These are phyloP conservation scores for Rafetus swinhoei DNA, from an alignment of 2,113 vertebrate species.

Conservation along the genomic window DNA sequence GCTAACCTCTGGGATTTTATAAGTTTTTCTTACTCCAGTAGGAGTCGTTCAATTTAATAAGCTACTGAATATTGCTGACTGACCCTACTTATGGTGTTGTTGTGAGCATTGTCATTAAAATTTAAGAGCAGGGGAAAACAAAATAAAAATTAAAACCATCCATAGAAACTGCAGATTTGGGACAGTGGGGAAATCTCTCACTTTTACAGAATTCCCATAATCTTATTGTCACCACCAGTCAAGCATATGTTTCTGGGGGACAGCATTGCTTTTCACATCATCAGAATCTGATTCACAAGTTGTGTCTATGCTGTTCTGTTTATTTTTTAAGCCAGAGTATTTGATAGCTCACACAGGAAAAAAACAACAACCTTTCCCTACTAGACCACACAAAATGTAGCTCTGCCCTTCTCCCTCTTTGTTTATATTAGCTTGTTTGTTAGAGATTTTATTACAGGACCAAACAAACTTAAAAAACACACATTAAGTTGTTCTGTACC, in stretches of 20 bases:
- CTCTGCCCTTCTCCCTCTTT: neutral
- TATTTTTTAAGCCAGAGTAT: neutral
- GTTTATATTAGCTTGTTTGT: neutral
- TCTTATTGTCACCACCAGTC: neutral
- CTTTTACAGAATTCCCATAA: neutral
- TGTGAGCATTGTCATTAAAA: neutral
- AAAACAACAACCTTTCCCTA: neutral
- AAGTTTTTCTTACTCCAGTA: neutral
- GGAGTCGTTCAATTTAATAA: conserved; percentile 4
- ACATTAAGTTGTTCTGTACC: neutral
- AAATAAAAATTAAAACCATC: neutral
- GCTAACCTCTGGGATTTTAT: neutral
- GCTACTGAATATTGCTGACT: neutral
- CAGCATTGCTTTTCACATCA: neutral
- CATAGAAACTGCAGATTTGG: neutral
- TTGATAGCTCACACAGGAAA: conserved; percentile 1
- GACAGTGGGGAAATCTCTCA: neutral
- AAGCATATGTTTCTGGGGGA: neutral
- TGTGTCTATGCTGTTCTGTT: neutral
- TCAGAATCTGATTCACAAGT: neutral
- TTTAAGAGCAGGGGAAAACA: neutral
- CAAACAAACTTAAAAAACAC: neutral
- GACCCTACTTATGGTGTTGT: neutral
- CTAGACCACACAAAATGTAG: neutral
- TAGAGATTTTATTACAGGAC: neutral